phyloP scores from a whole-genome alignment of 1,140 invertebrate species.

The Euwallacea similis region DNA sequence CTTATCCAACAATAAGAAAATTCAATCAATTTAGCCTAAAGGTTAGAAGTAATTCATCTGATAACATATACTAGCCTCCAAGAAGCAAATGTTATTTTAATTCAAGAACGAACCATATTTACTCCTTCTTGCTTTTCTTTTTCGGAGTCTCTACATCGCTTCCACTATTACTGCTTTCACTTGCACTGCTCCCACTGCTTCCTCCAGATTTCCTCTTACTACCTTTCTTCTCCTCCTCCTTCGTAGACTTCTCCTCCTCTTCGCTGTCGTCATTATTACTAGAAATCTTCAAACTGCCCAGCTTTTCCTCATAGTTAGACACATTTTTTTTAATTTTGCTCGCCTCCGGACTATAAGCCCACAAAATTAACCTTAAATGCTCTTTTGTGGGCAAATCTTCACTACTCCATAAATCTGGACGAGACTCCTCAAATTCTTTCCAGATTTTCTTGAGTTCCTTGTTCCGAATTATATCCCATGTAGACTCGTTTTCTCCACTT shows the following conservation, averaged over 20 bases:
- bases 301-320: constrained; percentile 48
- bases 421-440: constrained; percentile 57
- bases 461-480: constrained; percentile 69
- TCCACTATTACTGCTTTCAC: constrained; percentile 17
- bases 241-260: constrained; percentile 15
- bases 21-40: too few relatives aligned
- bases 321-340: constrained; percentile 56
- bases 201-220: constrained; percentile 44
- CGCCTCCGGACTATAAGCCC: constrained; percentile 66
- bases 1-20: too few relatives aligned
- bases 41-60: too few relatives aligned
- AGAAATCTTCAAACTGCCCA: constrained; percentile 40
- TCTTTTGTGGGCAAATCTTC: constrained; percentile 63
- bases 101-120: neutral
- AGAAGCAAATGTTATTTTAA: too few relatives aligned
- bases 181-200: constrained; percentile 26
- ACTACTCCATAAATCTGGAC: constrained; percentile 59
- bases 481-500: constrained; percentile 57
- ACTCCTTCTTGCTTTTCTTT: constrained; percentile 44
- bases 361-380: constrained; percentile 63
- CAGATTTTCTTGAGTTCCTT: constrained; percentile 59
- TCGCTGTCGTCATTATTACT: constrained; percentile 26
- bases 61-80: too few relatives aligned
- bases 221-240: constrained; percentile 33
- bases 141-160: constrained; percentile 47